Percentiles rank a stretch among this genome's conserved stretches.
phyloP scores from a whole-genome alignment of 2,113 vertebrate genomes.

The Nestor notabilis region DNA sequence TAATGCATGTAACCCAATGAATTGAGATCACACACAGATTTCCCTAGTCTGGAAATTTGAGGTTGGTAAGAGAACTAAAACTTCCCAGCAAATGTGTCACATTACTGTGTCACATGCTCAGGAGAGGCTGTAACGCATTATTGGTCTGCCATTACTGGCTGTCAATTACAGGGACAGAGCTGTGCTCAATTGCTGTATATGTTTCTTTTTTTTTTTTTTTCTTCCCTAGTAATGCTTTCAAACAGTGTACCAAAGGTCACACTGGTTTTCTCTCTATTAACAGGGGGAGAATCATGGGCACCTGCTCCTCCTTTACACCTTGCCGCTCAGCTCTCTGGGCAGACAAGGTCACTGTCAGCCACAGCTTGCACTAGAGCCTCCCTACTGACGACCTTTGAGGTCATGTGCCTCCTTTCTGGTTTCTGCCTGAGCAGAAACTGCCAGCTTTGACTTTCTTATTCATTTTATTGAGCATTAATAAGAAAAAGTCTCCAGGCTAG shows the following conservation, averaged over 20 bases:
- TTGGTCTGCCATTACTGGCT: not conserved
- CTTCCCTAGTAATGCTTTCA: not conserved
- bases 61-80: not conserved
- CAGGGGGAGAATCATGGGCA: not conserved
- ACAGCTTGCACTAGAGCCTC: not conserved
- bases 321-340: not conserved
- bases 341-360: not conserved
- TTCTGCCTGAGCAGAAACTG: not conserved
- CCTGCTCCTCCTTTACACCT: not conserved
- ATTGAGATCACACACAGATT: not conserved
- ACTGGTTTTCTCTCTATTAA: not conserved
- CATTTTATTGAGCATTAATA: rapidly evolving
- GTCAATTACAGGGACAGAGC: not conserved
- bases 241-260: not conserved
- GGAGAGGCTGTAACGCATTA: not conserved
- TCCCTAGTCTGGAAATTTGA: not conserved
- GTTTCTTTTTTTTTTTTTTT: not conserved
- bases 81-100: not conserved
- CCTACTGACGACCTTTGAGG: not conserved
- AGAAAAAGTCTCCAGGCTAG: not conserved
- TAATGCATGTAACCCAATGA: not conserved
- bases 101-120: not conserved
- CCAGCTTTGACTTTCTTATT: not conserved
- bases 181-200: not conserved
- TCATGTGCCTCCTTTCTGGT: rapidly evolving